Conservation (phyloP, 2,797 vertebrate genomes). For the Ptychadena robeensis region DNA sequence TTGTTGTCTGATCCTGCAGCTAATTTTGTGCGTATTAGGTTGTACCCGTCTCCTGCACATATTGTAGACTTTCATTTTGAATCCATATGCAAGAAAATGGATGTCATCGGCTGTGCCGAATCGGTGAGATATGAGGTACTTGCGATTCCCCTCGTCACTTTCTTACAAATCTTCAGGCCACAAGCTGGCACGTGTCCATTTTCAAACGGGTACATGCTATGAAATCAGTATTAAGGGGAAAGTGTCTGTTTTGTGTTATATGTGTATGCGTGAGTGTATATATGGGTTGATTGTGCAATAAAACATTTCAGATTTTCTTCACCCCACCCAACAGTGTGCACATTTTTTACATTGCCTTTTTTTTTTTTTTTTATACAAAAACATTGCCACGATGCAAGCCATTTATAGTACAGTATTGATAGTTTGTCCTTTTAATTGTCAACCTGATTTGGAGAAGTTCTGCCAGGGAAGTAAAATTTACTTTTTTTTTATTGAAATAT, state of each 20-base stretch:
- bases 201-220: constrained; percentile 50
- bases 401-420: constrained; percentile 35
- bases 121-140: background rate
- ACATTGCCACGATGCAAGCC: constrained; percentile 33
- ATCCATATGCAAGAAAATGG: background rate
- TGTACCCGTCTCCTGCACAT: background rate
- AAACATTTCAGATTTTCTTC: constrained; percentile 32
- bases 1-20: background rate
- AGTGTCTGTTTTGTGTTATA: constrained; percentile 15
- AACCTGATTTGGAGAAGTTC: background rate
- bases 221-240: constrained; percentile 59
- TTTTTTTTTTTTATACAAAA: constrained; percentile 21
- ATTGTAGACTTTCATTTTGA: background rate
- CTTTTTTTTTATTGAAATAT: background rate
- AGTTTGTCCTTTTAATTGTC: constrained; percentile 18
- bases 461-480: background rate
- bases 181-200: constrained; percentile 24
- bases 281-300: constrained; percentile 58
- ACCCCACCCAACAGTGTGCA: constrained; percentile 40
- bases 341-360: constrained; percentile 22
- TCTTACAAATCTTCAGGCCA: background rate
- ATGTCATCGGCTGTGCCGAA: background rate
- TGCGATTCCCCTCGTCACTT: background rate
- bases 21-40: constrained; percentile 13
- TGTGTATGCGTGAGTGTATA: constrained; percentile 46